Base-by-base conservation (phyloP, 2,113 vertebrate species). In the Hemiprocne comata region DNA sequence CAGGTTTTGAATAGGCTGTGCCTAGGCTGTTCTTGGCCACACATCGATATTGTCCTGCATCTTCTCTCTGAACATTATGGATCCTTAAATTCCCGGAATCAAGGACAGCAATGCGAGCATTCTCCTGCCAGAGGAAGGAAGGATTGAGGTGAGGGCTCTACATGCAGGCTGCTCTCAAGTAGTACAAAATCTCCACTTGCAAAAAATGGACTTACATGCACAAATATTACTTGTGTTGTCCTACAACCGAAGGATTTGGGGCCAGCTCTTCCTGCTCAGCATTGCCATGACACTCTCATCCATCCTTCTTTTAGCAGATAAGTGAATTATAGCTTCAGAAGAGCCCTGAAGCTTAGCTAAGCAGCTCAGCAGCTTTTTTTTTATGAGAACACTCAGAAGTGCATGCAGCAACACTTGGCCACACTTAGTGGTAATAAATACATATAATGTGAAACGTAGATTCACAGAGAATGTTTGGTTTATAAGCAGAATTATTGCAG, bases 11-110 rank as follows among this genome's bases (percentile, higher is more conserved):
- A 95, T 99, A 99, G 29, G 98, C 98, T 31, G 98, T 98, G 36
- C 99, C 99, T n/a, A 99, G 98, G 96, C 99, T 99, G 97, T 99
- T 99, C 92, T 98, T 99, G 55, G 99, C 99, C 90, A 99, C 97
- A 83, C 99, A 99, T 14, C 99, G 98, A 90, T 99, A 99, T 25
- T 99, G 98, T 33, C 99, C 99, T 31, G 98, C 99, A 36, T 99
- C 99, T 97, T 99, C 98, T 92, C 98, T 99, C 95, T 99, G 98
- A 69, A 99, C 98, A 24, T 98, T 99, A 65, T 99, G 99, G 86
- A 99, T 99, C 97, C 99, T 99, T 97, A 99, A 88, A 55, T 98
- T 98, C 24, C 99, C 99, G 5, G 98, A 99, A 90, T 99, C 99
- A 3, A 99, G 98, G 92, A 99, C 97, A 51, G 98, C 98, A 77